Conservation (phyloP, 2,797 vertebrate genomes). For the Micromesistius poutassou region DNA sequence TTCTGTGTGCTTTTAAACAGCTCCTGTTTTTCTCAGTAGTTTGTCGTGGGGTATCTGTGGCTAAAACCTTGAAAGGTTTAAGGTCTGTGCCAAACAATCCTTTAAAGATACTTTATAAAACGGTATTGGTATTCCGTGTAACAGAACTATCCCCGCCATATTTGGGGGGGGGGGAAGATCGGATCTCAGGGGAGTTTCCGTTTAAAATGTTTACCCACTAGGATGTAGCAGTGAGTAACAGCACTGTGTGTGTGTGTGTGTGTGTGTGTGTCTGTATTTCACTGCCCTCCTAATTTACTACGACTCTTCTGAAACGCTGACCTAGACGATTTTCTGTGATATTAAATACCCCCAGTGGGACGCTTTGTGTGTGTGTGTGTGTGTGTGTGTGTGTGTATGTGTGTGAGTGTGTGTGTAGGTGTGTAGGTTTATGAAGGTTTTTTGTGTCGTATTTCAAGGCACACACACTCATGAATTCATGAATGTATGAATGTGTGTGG, state of each 20-base stretch:
- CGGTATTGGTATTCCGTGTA: background rate
- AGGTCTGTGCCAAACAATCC: background rate
- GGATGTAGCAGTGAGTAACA: slow-evolving; percentile 45
- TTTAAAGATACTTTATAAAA: background rate
- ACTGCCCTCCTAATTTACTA: slow-evolving; percentile 54
- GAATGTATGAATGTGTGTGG: no score
- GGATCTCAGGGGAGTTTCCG: slow-evolving; percentile 34
- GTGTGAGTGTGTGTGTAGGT: slow-evolving; percentile 19
- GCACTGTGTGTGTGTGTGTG: slow-evolving; percentile 22
- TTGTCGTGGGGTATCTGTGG: no score
- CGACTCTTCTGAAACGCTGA: slow-evolving; percentile 56
- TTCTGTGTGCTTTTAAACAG: no score
- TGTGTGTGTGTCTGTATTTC: slow-evolving; percentile 36
- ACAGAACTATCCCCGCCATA: background rate
- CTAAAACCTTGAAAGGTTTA: background rate
- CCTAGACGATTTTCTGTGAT: slow-evolving; percentile 44
- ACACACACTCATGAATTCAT: no score
- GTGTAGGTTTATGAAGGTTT: slow-evolving; percentile 26
- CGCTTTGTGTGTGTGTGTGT: no score
- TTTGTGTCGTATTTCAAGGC: no score
- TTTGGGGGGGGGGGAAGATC: slow-evolving; percentile 20
- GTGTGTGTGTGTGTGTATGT: slow-evolving; percentile 22
- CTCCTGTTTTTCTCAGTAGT: no score
- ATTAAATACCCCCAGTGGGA: slow-evolving; percentile 58
- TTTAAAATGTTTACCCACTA: slow-evolving; percentile 57